phyloP scores from a whole-genome alignment of 1,140 invertebrate species.

The Sycophila sp. region DNA sequence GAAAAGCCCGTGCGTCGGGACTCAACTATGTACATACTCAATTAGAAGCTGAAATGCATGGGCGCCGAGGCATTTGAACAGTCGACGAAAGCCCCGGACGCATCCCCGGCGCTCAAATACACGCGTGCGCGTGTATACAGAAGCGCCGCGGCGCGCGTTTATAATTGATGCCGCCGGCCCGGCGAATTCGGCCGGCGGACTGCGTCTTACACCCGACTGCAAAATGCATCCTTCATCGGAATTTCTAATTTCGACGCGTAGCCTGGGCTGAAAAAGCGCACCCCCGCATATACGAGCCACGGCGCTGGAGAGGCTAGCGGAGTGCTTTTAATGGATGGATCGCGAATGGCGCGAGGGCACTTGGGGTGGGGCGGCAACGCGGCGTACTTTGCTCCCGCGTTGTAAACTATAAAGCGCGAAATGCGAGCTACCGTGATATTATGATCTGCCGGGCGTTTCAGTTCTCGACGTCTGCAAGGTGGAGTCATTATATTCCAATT shows the following conservation, averaged over 20 bases:
- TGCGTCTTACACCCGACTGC: background rate
- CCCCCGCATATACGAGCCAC: too few species aligned
- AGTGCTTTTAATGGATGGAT: background rate
- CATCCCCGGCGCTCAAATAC: too few species aligned
- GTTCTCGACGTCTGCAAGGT: too few species aligned
- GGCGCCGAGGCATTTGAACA: constrained; percentile 21
- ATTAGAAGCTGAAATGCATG: constrained; percentile 19
- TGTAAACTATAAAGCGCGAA: too few species aligned
- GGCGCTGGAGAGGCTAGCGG: background rate
- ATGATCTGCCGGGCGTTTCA: too few species aligned
- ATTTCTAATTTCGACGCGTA: constrained; percentile 17
- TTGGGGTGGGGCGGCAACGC: too few species aligned
- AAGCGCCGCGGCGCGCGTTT: background rate
- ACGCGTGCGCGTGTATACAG: background rate
- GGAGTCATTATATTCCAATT: too few species aligned
- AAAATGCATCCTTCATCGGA: constrained; percentile 28
- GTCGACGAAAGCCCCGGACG: background rate
- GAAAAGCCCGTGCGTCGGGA: constrained; percentile 4
- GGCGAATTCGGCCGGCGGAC: background rate
- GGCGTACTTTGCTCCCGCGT: too few species aligned
- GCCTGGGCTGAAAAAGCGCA: background rate
- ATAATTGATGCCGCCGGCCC: constrained; percentile 22
- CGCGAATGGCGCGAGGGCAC: too few species aligned
- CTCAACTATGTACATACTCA: constrained; percentile 27
- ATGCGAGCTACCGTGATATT: too few species aligned